Conservation (phyloP, 2,113 vertebrate species). For the Naja naja region DNA sequence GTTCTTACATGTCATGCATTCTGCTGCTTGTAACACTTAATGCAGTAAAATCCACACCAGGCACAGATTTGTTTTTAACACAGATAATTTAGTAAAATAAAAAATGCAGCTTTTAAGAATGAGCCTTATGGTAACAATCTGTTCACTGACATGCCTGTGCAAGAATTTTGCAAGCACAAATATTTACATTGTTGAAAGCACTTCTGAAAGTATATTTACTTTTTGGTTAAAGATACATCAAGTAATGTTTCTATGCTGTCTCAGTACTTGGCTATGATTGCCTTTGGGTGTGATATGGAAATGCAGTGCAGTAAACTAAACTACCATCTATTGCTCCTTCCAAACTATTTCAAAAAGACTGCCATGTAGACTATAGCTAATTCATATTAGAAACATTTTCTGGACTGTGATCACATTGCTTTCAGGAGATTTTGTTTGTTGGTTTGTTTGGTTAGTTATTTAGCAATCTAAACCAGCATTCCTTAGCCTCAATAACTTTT, state of each 20-base stretch:
- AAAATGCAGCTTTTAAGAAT: slow-evolving; percentile 82
- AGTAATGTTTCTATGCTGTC: slow-evolving; percentile 23
- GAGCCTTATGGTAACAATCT: slow-evolving; percentile 61
- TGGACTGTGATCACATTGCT: not conserved
- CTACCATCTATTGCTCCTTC: not conserved
- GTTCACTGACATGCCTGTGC: slow-evolving; percentile 53
- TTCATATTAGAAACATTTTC: not conserved
- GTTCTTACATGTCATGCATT: slow-evolving; percentile 80
- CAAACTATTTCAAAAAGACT: not conserved
- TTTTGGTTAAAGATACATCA: slow-evolving; percentile 37
- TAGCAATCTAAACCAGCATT: not conserved
- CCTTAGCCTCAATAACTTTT: not conserved
- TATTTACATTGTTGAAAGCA: slow-evolving; percentile 31
- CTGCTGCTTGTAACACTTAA: slow-evolving; percentile 85
- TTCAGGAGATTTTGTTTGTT: not conserved
- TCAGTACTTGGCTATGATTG: slow-evolving; percentile 24
- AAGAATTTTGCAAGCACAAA: slow-evolving; percentile 38
- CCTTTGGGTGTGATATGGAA: slow-evolving; percentile 38
- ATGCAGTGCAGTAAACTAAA: not conserved
- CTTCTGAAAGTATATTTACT: slow-evolving; percentile 28
- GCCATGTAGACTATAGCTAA: not conserved
- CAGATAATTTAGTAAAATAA: slow-evolving; percentile 91
- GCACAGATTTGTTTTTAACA: slow-evolving; percentile 83
- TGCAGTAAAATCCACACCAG: slow-evolving; percentile 85
- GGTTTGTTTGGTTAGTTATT: not conserved